A percentile compares a stretch with the other conserved stretches of the same genome.
Evolutionary conservation across 2,113 vertebrate species (phyloP).

Genomic region (Orthochromis indermauri): DNA sequence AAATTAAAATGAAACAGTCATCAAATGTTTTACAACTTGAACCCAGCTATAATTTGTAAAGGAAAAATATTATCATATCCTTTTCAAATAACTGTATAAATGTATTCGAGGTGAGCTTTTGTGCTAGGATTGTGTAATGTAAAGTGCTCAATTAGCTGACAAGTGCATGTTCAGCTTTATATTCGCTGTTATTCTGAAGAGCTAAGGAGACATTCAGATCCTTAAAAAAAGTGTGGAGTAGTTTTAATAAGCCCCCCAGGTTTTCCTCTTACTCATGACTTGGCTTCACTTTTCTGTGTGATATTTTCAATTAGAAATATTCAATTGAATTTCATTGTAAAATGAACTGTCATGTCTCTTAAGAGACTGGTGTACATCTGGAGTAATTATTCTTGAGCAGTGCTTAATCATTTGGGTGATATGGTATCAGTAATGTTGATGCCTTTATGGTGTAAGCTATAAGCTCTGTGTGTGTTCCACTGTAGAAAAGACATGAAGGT

Average conservation of each 20-base stretch:
- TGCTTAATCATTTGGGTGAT: slow-evolving; percentile 30
- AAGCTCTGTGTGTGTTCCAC: not conserved
- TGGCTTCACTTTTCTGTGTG: not conserved
- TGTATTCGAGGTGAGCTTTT: not conserved
- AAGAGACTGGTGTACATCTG: not conserved
- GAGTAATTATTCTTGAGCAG: slow-evolving; percentile 43
- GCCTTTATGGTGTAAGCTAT: not conserved
- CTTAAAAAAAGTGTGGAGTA: not conserved
- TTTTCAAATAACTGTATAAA: not conserved
- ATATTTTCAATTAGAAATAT: slow-evolving; percentile 51
- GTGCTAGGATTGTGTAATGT: not conserved
- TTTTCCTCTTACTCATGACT: slow-evolving; percentile 2
- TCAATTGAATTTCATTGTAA: slow-evolving; percentile 37
- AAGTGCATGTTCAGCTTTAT: not conserved
- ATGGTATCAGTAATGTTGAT: not conserved
- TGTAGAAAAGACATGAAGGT: not conserved
- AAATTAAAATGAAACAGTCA: not conserved
- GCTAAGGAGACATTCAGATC: slow-evolving; percentile 1
- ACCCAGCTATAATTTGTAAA: not conserved
- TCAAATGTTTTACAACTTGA: not conserved
- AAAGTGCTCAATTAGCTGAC: slow-evolving; percentile 8
- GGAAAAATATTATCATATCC: not conserved
- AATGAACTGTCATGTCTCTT: slow-evolving; percentile 19
- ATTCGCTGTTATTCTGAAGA: not conserved
- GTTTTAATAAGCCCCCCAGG: slow-evolving; percentile 38